Evolutionary conservation across 2,113 vertebrate genomes (phyloP), one percentile per base, ranked within the genome.

Genomic region (Tachuris rubrigastra): DNA sequence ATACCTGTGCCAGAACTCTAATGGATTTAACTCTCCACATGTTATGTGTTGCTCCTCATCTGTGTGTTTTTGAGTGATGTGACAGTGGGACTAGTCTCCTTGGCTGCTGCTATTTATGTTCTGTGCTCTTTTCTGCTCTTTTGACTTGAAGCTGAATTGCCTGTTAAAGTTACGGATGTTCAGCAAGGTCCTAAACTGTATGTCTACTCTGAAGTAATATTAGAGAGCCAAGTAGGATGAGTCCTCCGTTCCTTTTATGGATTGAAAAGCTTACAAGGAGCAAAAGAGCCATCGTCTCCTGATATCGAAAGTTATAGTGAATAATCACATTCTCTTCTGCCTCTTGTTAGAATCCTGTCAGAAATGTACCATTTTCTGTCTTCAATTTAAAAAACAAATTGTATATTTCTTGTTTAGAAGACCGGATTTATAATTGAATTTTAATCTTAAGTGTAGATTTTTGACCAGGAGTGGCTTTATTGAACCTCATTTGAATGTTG

Each of bases 51-150:
- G 1, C 24, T 84, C 89, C 41, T 76, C 2, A 8, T 65, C 30
- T 83, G 30, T 27, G 20, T 14, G 24, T 41, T 94, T 84, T 31
- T 55, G 50, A 67, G 60, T 44, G 42, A 10, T 37, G 30, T 33
- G 16, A 20, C 33, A 56, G 17, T 1, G 2, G 25, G 42, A 23
- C 3, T 39, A 14, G 25, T 20, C 35, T 49, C 9, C 14, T 72
- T 31, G n/a, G 17, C 33, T 78, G 44, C 47, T 80, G 0, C 0
- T 2, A 14, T 25, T 86, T 77, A 55, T 63, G 3, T 41, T 49
- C 12, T 47, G 0, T 44, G 12, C 3, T 8, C 2, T 39, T 8
- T 37, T 79, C 28, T 3, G 9, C 37, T 56, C 3, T 78, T 85
- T 79, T 71, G 33, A 39, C 19, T 44, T 59, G n/a, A 74, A 81